Conservation (phyloP, 2,888 invertebrate species). For the Oegoconia quadripuncta region DNA sequence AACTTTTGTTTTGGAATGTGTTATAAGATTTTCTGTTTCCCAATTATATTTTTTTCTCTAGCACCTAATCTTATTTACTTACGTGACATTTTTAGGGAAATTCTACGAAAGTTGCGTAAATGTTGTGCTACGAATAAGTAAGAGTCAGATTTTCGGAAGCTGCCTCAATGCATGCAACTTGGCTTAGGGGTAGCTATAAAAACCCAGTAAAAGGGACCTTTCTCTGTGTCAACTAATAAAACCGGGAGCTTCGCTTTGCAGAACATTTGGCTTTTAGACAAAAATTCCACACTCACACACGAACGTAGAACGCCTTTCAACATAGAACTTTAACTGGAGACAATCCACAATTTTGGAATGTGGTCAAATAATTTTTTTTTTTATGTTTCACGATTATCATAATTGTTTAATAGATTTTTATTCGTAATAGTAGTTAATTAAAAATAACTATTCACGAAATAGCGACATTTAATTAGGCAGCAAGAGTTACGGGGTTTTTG, state of each 20-base stretch:
- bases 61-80: too few relatives aligned
- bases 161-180: slow-evolving; percentile 22
- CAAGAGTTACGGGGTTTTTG: slow-evolving; percentile 33
- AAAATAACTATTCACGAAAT: too few relatives aligned
- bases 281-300: slow-evolving; percentile 38
- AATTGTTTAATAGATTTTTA: too few relatives aligned
- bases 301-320: slow-evolving; percentile 10
- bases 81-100: too few relatives aligned
- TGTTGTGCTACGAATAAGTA: slow-evolving; percentile 22
- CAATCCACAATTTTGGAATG: too few relatives aligned
- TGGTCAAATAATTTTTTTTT: too few relatives aligned
- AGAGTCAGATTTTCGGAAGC: slow-evolving; percentile 31
- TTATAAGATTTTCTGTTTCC: too few relatives aligned
- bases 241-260: slow-evolving; percentile 40
- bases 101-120: neutral
- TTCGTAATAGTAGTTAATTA: too few relatives aligned
- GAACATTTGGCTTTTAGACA: slow-evolving; percentile 47
- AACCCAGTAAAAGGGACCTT: slow-evolving; percentile 38
- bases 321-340: too few relatives aligned
- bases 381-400: too few relatives aligned
- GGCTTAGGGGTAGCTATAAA: slow-evolving; percentile 34
- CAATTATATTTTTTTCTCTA: too few relatives aligned
- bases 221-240: slow-evolving; percentile 52
- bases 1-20: too few relatives aligned
- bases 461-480: slow-evolving; percentile 35